Evolutionary conservation across 2,888 invertebrate genomes (phyloP), one percentile per base, ranked within the genome.

Genomic region (Strigamia maritima): DNA sequence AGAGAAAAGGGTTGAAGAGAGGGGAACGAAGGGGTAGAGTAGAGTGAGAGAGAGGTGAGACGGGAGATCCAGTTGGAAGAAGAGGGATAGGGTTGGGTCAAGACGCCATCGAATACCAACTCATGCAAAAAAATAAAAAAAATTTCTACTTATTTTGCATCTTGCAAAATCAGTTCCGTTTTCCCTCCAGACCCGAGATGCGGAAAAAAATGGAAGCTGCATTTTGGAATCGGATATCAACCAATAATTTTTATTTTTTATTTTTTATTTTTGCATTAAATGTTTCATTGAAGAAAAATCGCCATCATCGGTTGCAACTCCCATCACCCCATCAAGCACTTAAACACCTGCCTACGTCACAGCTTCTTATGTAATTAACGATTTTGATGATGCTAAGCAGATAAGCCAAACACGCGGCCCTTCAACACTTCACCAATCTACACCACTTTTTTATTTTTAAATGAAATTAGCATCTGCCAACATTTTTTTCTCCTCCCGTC

Each of bases 1-100:
- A 38, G 76, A 76, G 76, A 76, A 76, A 35, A 44, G 76, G 76
- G 38, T 76, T 40, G 38, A 76, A 76, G 44, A 40, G 76, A 35
- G 44, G 76, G 76, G 35, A 40, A 40, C 26, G 76, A 38, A 75
- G 75, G 38, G 75, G 38, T 38, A 75, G 75, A 75, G 38, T 16
- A 75, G 74, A 74, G 74, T 22, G 74, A 74, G 74, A 74, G 74
- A 74, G 74, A 74, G 74, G 75, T 35, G 75, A 28, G 75, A 26
- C 31, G 26, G 75, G 28, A 75, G 75, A 75, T n/a, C 31, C 75
- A 75, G 38, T 38, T 24, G 28, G 70, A 26, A 70, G 70, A 70
- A 26, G 70, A 70, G 44, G 44, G 44, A 44, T 44, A n/a, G 44
- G 44, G 44, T 65, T 65, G 60, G 60, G 60, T 65, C 60, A 65